These are phyloP conservation scores for Mesochorus sp. DNA, from an alignment of 2,888 invertebrate genomes.

Conservation along the genomic window DNA sequence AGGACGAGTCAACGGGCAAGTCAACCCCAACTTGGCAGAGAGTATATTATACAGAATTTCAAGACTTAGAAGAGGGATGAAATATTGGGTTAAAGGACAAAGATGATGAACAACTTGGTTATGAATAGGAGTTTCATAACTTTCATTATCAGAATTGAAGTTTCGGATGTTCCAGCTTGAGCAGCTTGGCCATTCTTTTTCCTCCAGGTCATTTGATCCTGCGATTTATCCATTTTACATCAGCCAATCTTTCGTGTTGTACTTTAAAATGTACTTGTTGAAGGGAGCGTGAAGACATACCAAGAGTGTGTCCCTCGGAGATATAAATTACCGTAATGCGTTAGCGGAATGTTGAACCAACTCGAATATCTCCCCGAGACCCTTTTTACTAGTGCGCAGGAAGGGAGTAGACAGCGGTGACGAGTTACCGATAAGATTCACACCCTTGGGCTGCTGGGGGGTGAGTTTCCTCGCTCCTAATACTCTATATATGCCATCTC, in stretches of 20 bases:
- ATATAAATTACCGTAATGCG: conserved; percentile 58
- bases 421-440: conserved; percentile 60
- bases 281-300: conserved; percentile 17
- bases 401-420: conserved; percentile 41
- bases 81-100: background rate
- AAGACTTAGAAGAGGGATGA: background rate
- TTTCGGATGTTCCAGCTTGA: no score
- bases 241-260: no score
- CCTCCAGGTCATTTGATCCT: no score
- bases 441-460: conserved; percentile 50
- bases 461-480: conserved; percentile 33
- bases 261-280: no score
- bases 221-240: no score
- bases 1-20: conserved; percentile 33
- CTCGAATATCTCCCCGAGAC: conserved; percentile 22
- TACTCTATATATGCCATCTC: conserved; percentile 24
- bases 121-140: no score
- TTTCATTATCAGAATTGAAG: no score
- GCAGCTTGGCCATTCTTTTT: no score
- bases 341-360: conserved; percentile 26
- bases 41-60: background rate
- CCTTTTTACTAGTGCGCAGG: background rate
- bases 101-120: no score
- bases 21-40: conserved; percentile 16
- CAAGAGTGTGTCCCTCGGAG: conserved; percentile 18